Base-by-base conservation (phyloP, 2,113 vertebrate genomes). In the Clarias magur region DNA sequence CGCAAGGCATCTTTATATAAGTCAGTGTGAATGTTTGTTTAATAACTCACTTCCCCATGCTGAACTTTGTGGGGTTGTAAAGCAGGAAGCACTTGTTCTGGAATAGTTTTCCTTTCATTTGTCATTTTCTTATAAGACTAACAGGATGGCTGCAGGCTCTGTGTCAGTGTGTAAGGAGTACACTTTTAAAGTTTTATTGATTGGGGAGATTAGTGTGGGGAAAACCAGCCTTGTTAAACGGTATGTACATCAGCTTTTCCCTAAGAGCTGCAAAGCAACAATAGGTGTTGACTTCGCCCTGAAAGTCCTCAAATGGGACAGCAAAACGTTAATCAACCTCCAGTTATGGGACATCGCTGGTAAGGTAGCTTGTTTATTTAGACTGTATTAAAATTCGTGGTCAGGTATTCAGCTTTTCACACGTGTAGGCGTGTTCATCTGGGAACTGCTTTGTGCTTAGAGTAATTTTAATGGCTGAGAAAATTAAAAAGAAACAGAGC, bases 341-440 rank as follows among this genome's bases (percentile, higher is more conserved):
- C 98, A 99, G 94, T 95, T 99, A 15, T 99, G 98, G 98, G 98
- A 99, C 76, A 99, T 99, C 54, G 98, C 98, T 95, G 98, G 98
- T 98, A 94, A 95, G 48, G 48, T 30, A 16, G 11, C 3, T 1
- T 19, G 2, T 12, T 25, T n/a, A 2, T 63, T 63, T 63, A 48
- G 48, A 48, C 7, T 48, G 2, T 63, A 25, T 63, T 25, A 25
- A 63, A 9, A 63, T 10, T 5, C 0, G 8, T 4, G 21, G 23
- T 62, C 21, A 42, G 42, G 42, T 42, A 6, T 42, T 42, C 42
- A 42, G 42, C 4, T 42, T 4, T 0, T 3, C 67, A 27, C 30
- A 5, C 5, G 27, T 7, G 17, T 0, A 1, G 34, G 13, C 27
- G 8, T 42, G 42, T 72, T 16, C 2, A 6, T 42, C 42, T 4